Evolutionary conservation across 2,113 vertebrate genomes (phyloP), one percentile per base, ranked within the genome.

Genomic region (Leptodactylus fuscus): DNA sequence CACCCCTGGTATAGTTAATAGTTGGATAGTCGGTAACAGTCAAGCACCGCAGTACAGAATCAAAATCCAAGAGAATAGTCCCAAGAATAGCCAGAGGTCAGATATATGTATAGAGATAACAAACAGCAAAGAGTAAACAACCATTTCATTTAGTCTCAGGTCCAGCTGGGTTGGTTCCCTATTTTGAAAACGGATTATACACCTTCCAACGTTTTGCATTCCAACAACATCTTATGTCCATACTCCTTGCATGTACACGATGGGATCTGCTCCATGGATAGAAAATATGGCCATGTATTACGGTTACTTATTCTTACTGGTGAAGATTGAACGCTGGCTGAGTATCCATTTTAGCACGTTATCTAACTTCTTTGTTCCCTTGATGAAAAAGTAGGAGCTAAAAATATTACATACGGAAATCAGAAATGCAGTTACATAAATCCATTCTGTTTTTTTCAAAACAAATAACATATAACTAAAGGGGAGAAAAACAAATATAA

Each of bases 321-420:
- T 73, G 46, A 38, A 44, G 70, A 36, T 2, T 69, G 32, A 34
- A 36, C 12, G 18, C 32, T n/a, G 34, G 46, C 18, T 18, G 12
- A 44, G 15, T 24, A 73, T 5, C 34, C 46, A 5, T 8, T 2
- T n/a, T 5, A 73, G 70, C 4, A 2, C 70, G 0, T 4, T 75
- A 75, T 81, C 34, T 24, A 81, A 12, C 10, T 81, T 81, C 27
- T 81, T 81, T 5, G 36, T 65, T 62, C 53, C 55, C n/a, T 60
- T 81, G 20, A 81, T 46, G 41, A 81, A 18, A 44, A 81, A 34
- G 13, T 41, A 29, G 58, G 78, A 24, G 5, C 53, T 65, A 32
- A 60, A 60, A 24, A 60, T 27, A 62, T 44, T 12, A 29, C 53
- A 60, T 24, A 65, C 10, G 44, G 78, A 46, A 15, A 44, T 41